Evolutionary conservation across 2,113 vertebrate species (phyloP), one percentile per base, ranked within the genome.

Genomic region (Aphelocoma coerulescens): DNA sequence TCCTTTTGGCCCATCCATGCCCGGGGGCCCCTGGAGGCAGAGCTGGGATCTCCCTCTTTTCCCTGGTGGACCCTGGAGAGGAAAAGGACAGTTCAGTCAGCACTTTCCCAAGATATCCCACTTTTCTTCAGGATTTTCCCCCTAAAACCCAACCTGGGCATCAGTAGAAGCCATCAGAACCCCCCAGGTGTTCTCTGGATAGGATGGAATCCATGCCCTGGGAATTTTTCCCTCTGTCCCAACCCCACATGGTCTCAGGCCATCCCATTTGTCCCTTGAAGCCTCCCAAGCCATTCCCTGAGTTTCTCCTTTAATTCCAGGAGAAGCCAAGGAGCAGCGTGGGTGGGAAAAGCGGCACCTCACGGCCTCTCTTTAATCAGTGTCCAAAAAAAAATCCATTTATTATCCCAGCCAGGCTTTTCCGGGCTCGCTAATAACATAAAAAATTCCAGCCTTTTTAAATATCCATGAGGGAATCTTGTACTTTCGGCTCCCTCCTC

Each of bases 11-110:
- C 99, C 99, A 0, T 98, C 94, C 26, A 41, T 62, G 32, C 99
- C 99, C 0, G 98, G 95, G 3, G 83, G 15, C 4, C 98, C 98
- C 69, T 63, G 97, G 79, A 97, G 96, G 94, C 99, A 98, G 7
- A 95, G 96, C 66, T 98, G 98, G 7, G 95, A 58, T 95, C 97
- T 97, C 37, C 99, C 99, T 95, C 98, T 98, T 76, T 87, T 98
- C 23, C 99, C 99, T 66, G 94, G 96, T 16, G 98, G 98, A 11
- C 99, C 99, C 99, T 99, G 89, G 48, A 6, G n/a, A 79, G 20
- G 54, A 61, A 74, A 28, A 86, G 54, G 8, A 80, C 51, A 86
- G 1, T 17, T 72, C 61, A 17, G 65, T 37, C 26, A 85, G 35
- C 17, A 54, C 4, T 51, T 59, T 26, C 13, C 33, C 8, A 41